A percentile compares a stretch with the other conserved stretches of the same genome.
phyloP scores from a whole-genome alignment of 2,797 vertebrate genomes.

The Staurois parvus region DNA sequence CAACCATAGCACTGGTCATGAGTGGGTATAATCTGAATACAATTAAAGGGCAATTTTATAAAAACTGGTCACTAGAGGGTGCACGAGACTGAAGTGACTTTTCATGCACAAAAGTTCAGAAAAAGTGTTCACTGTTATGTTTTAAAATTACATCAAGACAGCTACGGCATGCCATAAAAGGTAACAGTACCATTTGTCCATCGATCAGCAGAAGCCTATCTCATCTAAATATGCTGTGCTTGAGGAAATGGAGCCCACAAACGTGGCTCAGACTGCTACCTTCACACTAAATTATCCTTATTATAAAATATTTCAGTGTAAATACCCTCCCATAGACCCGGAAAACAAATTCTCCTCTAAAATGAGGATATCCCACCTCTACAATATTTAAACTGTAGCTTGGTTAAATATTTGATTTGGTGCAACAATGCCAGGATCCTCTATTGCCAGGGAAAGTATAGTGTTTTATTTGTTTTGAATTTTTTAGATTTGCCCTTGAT shows the following conservation, averaged over 20 bases:
- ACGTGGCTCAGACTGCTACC: background rate
- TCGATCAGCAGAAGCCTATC: too few relatives aligned
- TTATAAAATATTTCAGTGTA: too few relatives aligned
- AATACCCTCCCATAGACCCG: background rate
- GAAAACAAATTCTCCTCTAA: background rate
- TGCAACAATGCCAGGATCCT: background rate
- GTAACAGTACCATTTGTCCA: too few relatives aligned
- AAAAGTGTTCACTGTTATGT: too few relatives aligned
- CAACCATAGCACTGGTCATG: too few relatives aligned
- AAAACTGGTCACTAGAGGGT: slow-evolving; percentile 9
- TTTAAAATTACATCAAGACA: too few relatives aligned
- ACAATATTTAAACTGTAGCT: background rate
- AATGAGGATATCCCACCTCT: background rate
- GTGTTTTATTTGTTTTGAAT: too few relatives aligned
- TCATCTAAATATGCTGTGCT: too few relatives aligned
- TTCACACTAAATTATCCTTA: background rate
- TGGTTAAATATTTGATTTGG: slow-evolving; percentile 14
- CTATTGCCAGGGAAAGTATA: background rate
- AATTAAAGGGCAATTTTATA: background rate
- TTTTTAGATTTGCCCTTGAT: too few relatives aligned
- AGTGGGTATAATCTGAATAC: too few relatives aligned
- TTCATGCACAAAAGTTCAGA: too few relatives aligned
- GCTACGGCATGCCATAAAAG: too few relatives aligned
- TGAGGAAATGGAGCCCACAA: background rate
- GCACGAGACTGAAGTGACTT: background rate